phyloP scores from a whole-genome alignment of 2,113 vertebrate genomes.

The Ginglymostoma cirratum region DNA sequence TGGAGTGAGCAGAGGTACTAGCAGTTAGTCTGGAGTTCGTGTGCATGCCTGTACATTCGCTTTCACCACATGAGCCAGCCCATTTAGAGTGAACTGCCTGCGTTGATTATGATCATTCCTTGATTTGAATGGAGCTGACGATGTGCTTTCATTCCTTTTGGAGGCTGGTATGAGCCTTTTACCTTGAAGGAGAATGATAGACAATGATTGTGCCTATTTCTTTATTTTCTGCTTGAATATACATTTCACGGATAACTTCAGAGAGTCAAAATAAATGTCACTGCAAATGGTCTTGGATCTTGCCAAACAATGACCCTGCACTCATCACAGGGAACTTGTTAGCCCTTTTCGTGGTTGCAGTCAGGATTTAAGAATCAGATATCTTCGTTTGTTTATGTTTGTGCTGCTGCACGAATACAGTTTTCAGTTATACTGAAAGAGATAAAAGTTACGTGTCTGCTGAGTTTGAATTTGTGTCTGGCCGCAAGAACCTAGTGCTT shows the following conservation, averaged over 20 bases:
- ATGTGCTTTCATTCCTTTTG: constrained; percentile 21
- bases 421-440: constrained; percentile 29
- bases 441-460: constrained; percentile 28
- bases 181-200: neutral
- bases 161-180: constrained; percentile 22
- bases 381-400: constrained; percentile 24
- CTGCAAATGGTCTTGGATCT: constrained; percentile 16
- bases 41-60: neutral
- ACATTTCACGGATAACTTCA: constrained; percentile 36
- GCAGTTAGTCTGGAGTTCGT: neutral
- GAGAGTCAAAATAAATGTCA: constrained; percentile 32
- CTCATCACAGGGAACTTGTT: constrained; percentile 2
- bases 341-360: neutral
- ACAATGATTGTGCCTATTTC: constrained; percentile 15
- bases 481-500: neutral
- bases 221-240: constrained; percentile 29
- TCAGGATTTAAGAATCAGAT: constrained; percentile 21
- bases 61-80: neutral
- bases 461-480: neutral
- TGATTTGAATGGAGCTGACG: constrained; percentile 24
- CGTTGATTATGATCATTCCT: constrained; percentile 21
- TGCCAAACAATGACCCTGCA: neutral
- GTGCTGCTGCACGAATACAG: neutral
- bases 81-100: neutral
- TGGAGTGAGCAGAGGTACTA: neutral